Evolutionary conservation across 2,888 invertebrate species (phyloP).

Genomic region (Synergus gifuensis): DNA sequence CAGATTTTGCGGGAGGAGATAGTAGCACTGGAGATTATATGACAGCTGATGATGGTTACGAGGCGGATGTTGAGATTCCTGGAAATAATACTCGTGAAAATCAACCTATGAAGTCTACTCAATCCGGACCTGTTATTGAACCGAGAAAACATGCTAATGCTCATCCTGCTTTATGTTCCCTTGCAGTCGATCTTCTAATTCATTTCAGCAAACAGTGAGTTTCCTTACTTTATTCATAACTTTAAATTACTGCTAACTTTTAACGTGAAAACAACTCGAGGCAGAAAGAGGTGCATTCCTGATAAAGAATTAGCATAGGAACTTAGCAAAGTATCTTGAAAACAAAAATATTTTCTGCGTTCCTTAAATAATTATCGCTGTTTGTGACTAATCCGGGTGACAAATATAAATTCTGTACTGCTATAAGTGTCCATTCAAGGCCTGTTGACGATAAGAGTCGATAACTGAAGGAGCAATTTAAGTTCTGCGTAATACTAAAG

Average conservation of each 20-base stretch:
- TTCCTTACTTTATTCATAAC: constrained; percentile 1
- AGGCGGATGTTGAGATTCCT: constrained; percentile 82
- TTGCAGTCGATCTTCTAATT: constrained; percentile 81
- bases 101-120: constrained; percentile 56
- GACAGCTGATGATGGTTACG: constrained; percentile 83
- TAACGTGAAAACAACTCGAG: neutral
- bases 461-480: neutral
- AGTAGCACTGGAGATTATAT: constrained; percentile 76
- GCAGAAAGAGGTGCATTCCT: neutral
- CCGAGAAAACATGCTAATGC: constrained; percentile 78
- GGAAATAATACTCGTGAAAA: constrained; percentile 64
- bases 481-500: neutral
- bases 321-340: neutral
- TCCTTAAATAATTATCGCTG: neutral
- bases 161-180: constrained; percentile 81
- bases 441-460: neutral
- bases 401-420: neutral
- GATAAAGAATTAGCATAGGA: neutral
- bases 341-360: constrained; percentile 8
- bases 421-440: constrained; percentile 2
- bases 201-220: constrained; percentile 80
- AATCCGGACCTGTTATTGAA: constrained; percentile 68
- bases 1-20: constrained; percentile 71
- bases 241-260: neutral
- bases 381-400: neutral